Evolutionary conservation across 2,113 vertebrate species (phyloP), one percentile per base, ranked within the genome.

Genomic region (Peromyscus maniculatus): DNA sequence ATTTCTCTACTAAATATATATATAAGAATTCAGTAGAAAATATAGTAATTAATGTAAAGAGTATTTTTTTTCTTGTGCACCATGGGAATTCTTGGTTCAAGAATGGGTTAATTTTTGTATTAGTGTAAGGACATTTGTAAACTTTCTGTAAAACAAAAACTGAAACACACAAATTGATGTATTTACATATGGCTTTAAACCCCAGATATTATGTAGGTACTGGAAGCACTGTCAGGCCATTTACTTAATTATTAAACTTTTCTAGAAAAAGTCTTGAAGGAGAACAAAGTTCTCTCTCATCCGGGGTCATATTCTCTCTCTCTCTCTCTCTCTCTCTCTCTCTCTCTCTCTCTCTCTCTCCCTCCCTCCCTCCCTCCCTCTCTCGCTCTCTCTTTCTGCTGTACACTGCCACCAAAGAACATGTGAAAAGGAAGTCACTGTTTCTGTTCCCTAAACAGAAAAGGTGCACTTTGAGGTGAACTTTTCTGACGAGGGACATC

Each of bases 211-310:
- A 96, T 97, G 98, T 98, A 98, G 98, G 98, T 98, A 98, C 98
- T 98, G 98, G 98, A 98, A 98, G 98, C 98, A 98, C 98, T 98
- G 98, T 98, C 98, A 99, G 98, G 98, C 98, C 99, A 98, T 98
- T 99, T 99, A 98, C 98, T 99, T 99, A 99, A 99, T 98, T 99
- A 99, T 99, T 99, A 98, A 99, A 98, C 99, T 98, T 98, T 98
- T 98, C 96, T 98, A 98, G 98, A 98, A 99, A 99, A 99, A 98
- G 98, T 99, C 99, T 98, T 95, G 95, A 98, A 98, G 98, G 95
- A 98, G 49, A 72, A 97, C 98, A 97, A 98, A 95, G 98, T 98
- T 98, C 98, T 98, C 98, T 98, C 98, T 98, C 98, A 99, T 98
- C 98, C 97, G 12, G 31, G 6, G 39, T 69, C 43, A 28, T 10